A percentile compares a stretch with the other conserved stretches of the same genome.
These are phyloP conservation scores for Drosophila orena DNA, from an alignment of 1,140 invertebrate genomes.

Conservation along the genomic window DNA sequence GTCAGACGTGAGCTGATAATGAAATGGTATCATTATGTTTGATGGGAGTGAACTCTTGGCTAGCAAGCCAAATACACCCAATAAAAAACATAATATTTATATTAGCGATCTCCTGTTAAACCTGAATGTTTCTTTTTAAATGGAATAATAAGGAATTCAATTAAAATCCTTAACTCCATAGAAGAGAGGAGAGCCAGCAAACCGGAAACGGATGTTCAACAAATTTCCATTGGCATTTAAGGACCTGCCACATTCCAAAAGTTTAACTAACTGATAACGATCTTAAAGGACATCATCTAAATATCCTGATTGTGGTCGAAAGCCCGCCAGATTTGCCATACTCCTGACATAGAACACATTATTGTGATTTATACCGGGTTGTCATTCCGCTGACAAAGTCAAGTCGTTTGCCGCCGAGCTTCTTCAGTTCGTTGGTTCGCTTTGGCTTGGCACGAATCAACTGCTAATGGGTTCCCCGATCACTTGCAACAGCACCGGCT, in stretches of 20 bases:
- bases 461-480: conserved; percentile 43
- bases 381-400: conserved; percentile 52
- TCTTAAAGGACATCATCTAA: no score
- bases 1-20: neutral
- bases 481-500: conserved; percentile 7
- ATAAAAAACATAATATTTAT: no score
- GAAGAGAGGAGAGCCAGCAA: no score
- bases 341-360: neutral
- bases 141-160: no score
- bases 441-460: conserved; percentile 19
- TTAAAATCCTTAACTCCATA: no score
- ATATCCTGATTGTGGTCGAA: neutral
- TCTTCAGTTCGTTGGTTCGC: conserved; percentile 5
- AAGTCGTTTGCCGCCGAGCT: conserved; percentile 26
- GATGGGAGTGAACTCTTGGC: neutral
- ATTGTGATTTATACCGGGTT: conserved; percentile 59
- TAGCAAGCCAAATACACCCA: neutral
- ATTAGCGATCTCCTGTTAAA: no score
- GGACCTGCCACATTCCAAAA: no score
- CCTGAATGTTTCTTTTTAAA: no score
- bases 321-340: neutral
- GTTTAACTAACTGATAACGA: no score
- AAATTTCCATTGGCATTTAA: no score
- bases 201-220: no score
- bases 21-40: neutral